phyloP scores from a whole-genome alignment of 2,888 invertebrate species.

The Notodonta ziczac region DNA sequence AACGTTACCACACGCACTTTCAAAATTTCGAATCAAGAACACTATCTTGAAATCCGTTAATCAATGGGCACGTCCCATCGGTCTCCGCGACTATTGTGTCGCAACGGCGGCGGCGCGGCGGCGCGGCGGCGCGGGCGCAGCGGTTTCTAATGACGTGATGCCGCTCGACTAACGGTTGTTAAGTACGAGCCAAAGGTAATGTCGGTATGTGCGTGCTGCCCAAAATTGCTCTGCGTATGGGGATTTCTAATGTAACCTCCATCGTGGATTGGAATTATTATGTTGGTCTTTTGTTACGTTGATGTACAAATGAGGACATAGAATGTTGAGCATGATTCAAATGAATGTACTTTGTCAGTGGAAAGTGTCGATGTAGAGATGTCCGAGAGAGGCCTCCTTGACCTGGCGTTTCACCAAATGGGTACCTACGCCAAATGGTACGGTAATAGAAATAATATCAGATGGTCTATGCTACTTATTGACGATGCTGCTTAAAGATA shows the following conservation, averaged over 20 bases:
- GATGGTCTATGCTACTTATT: no score
- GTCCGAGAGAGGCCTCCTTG: no score
- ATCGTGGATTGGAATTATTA: not conserved
- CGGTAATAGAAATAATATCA: no score
- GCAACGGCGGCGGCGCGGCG: slow-evolving; percentile 49
- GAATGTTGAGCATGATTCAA: not conserved
- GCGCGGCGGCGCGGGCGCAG: not conserved
- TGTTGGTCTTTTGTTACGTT: not conserved
- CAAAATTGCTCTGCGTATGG: slow-evolving; percentile 3
- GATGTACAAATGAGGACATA: not conserved
- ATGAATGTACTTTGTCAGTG: no score
- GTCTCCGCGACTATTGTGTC: slow-evolving; percentile 46
- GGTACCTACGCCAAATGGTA: no score
- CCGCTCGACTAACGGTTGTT: slow-evolving; percentile 38
- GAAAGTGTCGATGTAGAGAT: no score
- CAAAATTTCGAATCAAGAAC: not conserved
- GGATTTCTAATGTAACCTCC: not conserved
- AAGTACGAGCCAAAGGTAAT: slow-evolving; percentile 26
- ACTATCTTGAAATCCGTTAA: slow-evolving; percentile 6
- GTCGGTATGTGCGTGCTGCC: slow-evolving; percentile 4
- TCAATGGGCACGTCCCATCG: slow-evolving; percentile 18
- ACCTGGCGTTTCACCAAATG: no score
- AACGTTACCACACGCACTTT: slow-evolving; percentile 5
- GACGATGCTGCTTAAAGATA: no score
- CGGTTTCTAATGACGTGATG: slow-evolving; percentile 53